phyloP scores from a whole-genome alignment of 2,888 invertebrate species.

The Sinodicranocentrus sp. region DNA sequence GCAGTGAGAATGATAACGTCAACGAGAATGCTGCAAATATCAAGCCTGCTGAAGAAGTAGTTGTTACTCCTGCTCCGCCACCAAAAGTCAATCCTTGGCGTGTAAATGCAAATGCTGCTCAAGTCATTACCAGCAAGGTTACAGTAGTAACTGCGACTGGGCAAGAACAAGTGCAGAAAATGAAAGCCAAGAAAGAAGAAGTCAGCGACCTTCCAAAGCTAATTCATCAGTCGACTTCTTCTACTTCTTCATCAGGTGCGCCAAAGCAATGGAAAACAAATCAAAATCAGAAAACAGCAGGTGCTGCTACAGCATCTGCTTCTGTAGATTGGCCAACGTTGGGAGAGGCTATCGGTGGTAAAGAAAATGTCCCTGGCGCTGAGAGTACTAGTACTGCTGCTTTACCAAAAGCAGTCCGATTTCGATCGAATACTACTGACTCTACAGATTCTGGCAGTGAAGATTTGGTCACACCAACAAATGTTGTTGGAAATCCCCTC shows the following conservation, averaged over 20 bases:
- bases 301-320: slow-evolving; percentile 92
- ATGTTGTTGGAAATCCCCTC: background rate
- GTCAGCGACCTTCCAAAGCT: background rate
- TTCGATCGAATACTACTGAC: slow-evolving; percentile 69
- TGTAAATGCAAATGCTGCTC: too few relatives aligned
- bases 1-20: too few relatives aligned
- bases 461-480: slow-evolving; percentile 45
- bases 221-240: background rate
- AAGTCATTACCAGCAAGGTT: too few relatives aligned
- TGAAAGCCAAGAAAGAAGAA: background rate
- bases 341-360: too few relatives aligned
- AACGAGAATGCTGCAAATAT: too few relatives aligned
- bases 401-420: slow-evolving; percentile 71
- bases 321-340: too few relatives aligned
- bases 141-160: slow-evolving; percentile 2
- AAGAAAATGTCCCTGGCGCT: too few relatives aligned
- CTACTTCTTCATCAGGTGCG: too few relatives aligned
- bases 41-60: slow-evolving; percentile 30
- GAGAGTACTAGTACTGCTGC: slow-evolving; percentile 76
- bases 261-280: too few relatives aligned
- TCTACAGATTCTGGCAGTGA: slow-evolving; percentile 73
- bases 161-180: background rate
- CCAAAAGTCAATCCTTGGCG: too few relatives aligned
- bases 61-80: too few relatives aligned
- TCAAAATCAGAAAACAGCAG: too few relatives aligned